Base-by-base conservation (phyloP, 2,113 vertebrate species). In the Lepus europaeus region DNA sequence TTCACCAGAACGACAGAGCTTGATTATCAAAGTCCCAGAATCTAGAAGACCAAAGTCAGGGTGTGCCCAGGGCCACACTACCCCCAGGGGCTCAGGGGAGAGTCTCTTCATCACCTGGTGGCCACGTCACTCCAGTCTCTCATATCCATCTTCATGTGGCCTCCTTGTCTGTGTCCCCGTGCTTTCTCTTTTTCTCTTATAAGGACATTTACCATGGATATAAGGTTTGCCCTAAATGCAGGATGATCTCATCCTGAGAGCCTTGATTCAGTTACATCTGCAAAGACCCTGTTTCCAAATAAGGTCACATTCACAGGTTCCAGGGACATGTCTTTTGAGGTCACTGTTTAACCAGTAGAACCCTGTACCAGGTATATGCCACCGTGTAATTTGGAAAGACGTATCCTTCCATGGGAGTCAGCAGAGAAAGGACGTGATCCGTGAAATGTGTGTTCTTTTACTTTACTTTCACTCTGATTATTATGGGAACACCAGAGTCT, bases 381-480 rank as follows among this genome's bases (percentile, higher is more conserved):
- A 20, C 23, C 84, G 33, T 45, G 8, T 89, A 45, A 70, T 56
- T 66, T 85, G 27, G 76, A 85, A 91, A 89, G 31, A 73, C 5
- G 22, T 49, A 3, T 64, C 20, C 31, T 22, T 89, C 31, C 81
- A 5, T 81, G 53, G 36, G 31, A n/a, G 88, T 73, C 84, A 78
- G 36, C 20, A 92, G 29, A 92, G 73, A 83, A 73, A 74, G 25
- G 51, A 22, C 29, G 23, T 73, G 19, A 16, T 87, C 68, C 68
- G 9, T 81, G 49, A 87, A 80, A 33, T 89, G 6, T 49, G 27
- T 90, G 83, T 83, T 61, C n/a, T 77, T 81, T 73, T 92, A 7
- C 72, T 36, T 86, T 85, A 6, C 45, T 64, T 91, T 76, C 19
- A n/a, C 6, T 33, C 63, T 78, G 23, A 23, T 82, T 93, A 72